Conservation (phyloP, 2,797 vertebrate species). For the Propithecus perrieri region DNA sequence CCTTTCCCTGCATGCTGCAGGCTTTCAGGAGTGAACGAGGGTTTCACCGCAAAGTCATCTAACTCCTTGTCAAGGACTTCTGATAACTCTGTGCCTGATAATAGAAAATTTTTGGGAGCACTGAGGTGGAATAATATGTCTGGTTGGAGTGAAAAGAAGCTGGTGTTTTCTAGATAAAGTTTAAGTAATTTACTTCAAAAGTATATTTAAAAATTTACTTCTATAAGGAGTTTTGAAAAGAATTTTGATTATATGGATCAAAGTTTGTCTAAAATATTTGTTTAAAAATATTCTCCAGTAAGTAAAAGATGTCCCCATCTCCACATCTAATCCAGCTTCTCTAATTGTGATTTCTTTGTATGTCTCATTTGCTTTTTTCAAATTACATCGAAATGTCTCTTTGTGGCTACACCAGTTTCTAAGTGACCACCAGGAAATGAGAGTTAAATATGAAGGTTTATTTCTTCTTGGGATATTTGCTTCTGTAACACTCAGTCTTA, state of each 20-base stretch:
- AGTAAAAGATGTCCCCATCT: background rate
- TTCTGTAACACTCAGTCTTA: background rate
- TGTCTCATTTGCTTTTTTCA: background rate
- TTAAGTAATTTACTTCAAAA: constrained; percentile 42
- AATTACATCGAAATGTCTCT: background rate
- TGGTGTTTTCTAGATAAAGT: background rate
- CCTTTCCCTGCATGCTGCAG: background rate
- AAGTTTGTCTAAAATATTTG: constrained; percentile 50
- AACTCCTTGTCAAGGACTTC: background rate
- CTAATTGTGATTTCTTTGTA: background rate
- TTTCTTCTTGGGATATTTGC: background rate
- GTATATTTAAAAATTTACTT: background rate
- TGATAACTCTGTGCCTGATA: background rate
- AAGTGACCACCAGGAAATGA: background rate
- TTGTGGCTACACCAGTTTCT: background rate
- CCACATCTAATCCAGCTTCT: background rate
- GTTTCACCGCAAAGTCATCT: background rate
- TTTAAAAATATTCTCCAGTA: background rate
- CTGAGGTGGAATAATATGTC: constrained; percentile 18
- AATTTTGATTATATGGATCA: constrained; percentile 31
- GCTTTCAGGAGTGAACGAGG: background rate
- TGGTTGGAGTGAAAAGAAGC: constrained; percentile 10
- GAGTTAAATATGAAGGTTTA: background rate
- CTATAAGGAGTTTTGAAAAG: background rate
- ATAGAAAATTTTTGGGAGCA: background rate